A percentile compares a stretch with the other conserved stretches of the same genome.
These are phyloP conservation scores for Anguilla obscura DNA, from an alignment of 2,797 vertebrate species.

Conservation along the genomic window DNA sequence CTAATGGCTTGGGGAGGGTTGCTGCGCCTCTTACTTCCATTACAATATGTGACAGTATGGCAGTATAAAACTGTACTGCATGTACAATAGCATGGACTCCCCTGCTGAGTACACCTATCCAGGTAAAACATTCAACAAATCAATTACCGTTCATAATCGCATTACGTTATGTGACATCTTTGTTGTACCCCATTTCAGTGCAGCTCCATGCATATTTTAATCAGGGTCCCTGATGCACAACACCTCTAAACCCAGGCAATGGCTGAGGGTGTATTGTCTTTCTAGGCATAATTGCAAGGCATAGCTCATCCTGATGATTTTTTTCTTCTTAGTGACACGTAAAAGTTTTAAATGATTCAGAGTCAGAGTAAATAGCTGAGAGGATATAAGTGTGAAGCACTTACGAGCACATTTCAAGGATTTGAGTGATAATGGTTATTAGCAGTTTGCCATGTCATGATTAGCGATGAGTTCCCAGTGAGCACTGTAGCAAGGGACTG, in stretches of 20 bases:
- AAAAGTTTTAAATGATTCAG: not conserved
- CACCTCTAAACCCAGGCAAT: not conserved
- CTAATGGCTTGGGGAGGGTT: constrained; percentile 9
- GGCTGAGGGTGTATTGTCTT: not conserved
- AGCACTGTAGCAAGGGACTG: not conserved
- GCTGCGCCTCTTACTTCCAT: not conserved
- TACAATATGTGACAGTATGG: not conserved
- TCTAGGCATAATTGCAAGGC: not conserved
- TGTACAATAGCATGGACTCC: not conserved
- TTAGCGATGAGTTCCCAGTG: not conserved
- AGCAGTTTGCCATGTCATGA: not conserved
- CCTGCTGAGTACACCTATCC: not conserved
- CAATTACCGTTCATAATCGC: not conserved
- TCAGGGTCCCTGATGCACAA: not conserved
- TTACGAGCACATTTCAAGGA: not conserved
- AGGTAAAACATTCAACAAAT: not conserved
- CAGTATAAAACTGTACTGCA: not conserved
- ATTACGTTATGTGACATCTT: not conserved
- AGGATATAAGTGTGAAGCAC: not conserved
- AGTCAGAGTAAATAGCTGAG: not conserved
- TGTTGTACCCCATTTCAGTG: not conserved
- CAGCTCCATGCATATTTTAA: not conserved
- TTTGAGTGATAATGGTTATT: not conserved
- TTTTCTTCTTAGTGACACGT: not conserved
- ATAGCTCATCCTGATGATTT: not conserved